Percentiles rank a stretch among this genome's conserved stretches.
phyloP scores from a whole-genome alignment of 2,888 invertebrate species.

The Onchidella celtica region DNA sequence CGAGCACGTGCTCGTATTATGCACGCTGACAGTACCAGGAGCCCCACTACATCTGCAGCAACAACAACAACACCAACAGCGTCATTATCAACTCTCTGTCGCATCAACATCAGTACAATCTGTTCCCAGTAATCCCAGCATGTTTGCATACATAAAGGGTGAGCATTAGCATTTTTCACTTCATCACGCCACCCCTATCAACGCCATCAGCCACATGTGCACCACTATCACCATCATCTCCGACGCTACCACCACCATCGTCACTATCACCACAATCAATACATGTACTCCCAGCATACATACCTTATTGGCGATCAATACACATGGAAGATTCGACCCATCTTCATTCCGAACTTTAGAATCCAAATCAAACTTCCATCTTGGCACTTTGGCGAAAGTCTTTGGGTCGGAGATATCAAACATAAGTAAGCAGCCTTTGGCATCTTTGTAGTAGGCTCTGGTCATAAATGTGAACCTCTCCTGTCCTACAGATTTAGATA shows the following conservation, averaged over 20 bases:
- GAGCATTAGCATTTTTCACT: neutral
- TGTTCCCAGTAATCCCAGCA: no score
- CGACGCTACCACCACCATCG: neutral
- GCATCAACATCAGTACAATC: no score
- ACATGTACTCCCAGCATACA: neutral
- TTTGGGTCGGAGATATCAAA: neutral
- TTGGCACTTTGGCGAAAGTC: neutral
- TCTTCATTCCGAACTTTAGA: slow-evolving; percentile 11
- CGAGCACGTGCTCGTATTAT: no score
- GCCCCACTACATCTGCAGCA: no score
- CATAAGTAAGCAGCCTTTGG: slow-evolving; percentile 32
- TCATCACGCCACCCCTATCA: neutral
- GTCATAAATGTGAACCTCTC: slow-evolving; percentile 34
- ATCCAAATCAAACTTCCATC: slow-evolving; percentile 36
- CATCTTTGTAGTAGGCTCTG: slow-evolving; percentile 37
- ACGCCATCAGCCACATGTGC: neutral
- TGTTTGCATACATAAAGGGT: no score
- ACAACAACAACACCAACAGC: no score
- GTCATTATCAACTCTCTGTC: no score
- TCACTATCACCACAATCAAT: neutral
- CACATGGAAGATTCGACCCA: slow-evolving; percentile 12
- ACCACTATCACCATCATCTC: neutral
- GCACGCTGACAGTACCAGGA: no score
- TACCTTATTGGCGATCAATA: slow-evolving; percentile 42
- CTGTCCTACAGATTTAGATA: slow-evolving; percentile 27